Evolutionary conservation across 2,113 vertebrate species (phyloP).

Genomic region (Taxidea taxus): DNA sequence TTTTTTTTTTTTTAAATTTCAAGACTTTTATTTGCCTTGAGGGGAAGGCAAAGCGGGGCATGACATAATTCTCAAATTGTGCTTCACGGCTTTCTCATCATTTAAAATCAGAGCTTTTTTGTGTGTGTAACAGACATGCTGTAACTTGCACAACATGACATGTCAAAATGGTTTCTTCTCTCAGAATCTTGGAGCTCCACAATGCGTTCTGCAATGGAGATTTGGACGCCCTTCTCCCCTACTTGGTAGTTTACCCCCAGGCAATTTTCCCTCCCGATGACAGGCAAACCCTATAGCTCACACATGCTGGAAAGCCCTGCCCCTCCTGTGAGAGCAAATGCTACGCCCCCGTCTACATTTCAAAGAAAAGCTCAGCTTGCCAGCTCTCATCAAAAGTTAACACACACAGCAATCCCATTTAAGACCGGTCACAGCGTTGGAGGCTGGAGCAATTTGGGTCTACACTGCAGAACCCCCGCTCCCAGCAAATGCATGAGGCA

Average conservation of each 20-base stretch:
- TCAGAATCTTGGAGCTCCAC: neutral
- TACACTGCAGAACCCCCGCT: neutral
- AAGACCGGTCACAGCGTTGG: conserved; percentile 4
- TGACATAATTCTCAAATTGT: conserved; percentile 11
- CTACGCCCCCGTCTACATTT: neutral
- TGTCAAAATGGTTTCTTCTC: neutral
- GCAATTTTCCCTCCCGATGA: neutral
- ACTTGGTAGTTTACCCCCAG: neutral
- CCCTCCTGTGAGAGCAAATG: conserved; percentile 13
- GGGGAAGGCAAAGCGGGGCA: neutral
- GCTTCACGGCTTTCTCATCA: neutral
- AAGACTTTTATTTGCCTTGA: conserved; percentile 19
- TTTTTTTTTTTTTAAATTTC: neutral
- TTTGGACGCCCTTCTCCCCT: neutral
- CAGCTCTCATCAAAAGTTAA: conserved; percentile 65
- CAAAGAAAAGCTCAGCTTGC: conserved; percentile 60
- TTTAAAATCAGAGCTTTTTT: conserved; percentile 7
- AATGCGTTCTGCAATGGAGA: neutral
- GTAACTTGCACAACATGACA: neutral
- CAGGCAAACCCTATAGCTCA: neutral
- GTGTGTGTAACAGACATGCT: neutral
- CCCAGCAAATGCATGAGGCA: neutral
- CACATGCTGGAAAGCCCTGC: neutral
- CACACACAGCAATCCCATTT: conserved; percentile 46
- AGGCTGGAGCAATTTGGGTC: neutral